phyloP scores from a whole-genome alignment of 2,888 invertebrate genomes.

The Abrostola triplasia region DNA sequence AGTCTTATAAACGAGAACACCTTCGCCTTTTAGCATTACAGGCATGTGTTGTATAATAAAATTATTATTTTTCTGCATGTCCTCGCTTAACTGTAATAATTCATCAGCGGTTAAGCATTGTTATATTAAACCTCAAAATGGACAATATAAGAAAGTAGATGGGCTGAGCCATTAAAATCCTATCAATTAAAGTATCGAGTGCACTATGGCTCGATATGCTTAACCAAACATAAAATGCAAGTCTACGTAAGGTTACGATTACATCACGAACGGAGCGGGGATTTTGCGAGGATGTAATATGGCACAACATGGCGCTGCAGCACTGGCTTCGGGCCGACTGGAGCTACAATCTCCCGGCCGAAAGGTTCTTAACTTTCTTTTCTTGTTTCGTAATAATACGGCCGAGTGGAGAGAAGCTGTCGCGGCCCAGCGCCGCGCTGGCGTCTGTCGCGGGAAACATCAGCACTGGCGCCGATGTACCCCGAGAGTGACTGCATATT shows the following conservation, averaged over 20 bases:
- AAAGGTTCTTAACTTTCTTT: conserved; percentile 81
- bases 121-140: too few relatives aligned
- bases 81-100: too few relatives aligned
- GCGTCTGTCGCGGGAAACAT: conserved; percentile 64
- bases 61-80: too few relatives aligned
- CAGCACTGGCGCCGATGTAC: conserved; percentile 42
- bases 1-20: too few relatives aligned
- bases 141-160: too few relatives aligned
- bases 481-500: background rate
- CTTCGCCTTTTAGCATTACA: too few relatives aligned
- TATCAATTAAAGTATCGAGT: conserved; percentile 56
- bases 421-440: conserved; percentile 62
- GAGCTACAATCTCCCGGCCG: conserved; percentile 75
- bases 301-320: conserved; percentile 58
- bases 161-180: too few relatives aligned
- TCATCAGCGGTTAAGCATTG: too few relatives aligned
- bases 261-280: conserved; percentile 67
- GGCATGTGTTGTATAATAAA: too few relatives aligned
- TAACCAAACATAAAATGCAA: conserved; percentile 73
- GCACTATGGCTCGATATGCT: conserved; percentile 59
- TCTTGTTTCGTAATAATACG: conserved; percentile 84
- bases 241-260: conserved; percentile 66
- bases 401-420: conserved; percentile 75
- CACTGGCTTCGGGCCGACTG: conserved; percentile 62
- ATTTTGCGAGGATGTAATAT: conserved; percentile 64